phyloP scores from a whole-genome alignment of 2,888 invertebrate genomes.

The Dasypolia templi region DNA sequence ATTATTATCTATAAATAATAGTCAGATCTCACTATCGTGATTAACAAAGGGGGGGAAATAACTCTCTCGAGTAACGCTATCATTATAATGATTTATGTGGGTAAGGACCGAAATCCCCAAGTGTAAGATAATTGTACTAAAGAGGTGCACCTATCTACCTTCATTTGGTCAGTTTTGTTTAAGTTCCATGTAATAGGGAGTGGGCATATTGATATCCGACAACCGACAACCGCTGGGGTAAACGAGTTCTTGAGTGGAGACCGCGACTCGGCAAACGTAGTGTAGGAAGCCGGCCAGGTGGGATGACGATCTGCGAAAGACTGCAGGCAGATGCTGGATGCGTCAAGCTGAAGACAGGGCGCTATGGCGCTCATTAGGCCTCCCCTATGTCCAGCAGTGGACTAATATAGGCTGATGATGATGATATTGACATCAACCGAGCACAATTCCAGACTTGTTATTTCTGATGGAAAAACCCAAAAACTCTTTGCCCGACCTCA shows the following conservation, averaged over 20 bases:
- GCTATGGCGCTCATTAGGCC: no score
- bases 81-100: not conserved
- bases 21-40: not conserved
- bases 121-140: no score
- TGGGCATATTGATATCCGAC: not conserved
- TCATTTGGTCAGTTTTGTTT: not conserved
- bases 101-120: not conserved
- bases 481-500: not conserved
- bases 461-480: not conserved
- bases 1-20: not conserved
- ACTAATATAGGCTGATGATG: no score
- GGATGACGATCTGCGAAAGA: no score
- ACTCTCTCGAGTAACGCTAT: not conserved
- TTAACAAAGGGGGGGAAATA: not conserved
- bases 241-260: no score
- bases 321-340: no score
- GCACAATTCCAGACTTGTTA: not conserved
- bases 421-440: not conserved
- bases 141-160: not conserved
- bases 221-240: no score
- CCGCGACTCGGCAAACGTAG: no score
- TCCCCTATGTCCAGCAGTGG: no score
- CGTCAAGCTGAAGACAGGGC: no score
- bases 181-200: not conserved
- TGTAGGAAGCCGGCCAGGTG: no score